A percentile compares a stretch with the other conserved stretches of the same genome.
phyloP scores from a whole-genome alignment of 1,140 invertebrate species.

The Cyphomyrmex costatus region DNA sequence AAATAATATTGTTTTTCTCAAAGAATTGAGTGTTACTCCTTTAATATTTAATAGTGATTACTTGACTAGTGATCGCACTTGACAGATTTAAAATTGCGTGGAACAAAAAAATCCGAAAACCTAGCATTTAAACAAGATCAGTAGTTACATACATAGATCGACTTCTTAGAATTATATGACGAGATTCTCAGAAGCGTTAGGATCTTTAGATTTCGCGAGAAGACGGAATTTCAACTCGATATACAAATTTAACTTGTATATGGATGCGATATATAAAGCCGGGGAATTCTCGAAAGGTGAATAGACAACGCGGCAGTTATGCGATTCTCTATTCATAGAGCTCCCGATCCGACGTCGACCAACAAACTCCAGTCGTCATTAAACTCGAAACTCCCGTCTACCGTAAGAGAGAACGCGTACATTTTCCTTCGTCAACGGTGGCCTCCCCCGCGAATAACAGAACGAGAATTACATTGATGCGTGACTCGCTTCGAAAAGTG shows the following conservation, averaged over 20 bases:
- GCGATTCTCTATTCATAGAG: conserved; percentile 47
- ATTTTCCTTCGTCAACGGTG: conserved; percentile 22
- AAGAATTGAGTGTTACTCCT: no score
- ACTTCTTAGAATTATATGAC: not conserved
- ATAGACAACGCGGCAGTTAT: conserved; percentile 36
- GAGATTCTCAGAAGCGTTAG: not conserved
- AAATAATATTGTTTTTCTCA: no score
- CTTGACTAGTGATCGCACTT: no score
- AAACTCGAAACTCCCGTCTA: conserved; percentile 47
- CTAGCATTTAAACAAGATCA: not conserved
- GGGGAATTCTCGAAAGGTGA: conserved; percentile 28
- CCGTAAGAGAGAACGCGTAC: not conserved
- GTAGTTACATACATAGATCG: conserved; percentile 27
- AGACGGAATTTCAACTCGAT: not conserved
- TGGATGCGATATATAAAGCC: conserved; percentile 8
- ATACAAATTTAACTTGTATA: conserved; percentile 50
- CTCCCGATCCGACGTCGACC: conserved; percentile 35
- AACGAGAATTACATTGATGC: conserved; percentile 36
- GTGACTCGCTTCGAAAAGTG: conserved; percentile 50
- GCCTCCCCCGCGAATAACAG: not conserved
- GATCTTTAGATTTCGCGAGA: conserved; percentile 12
- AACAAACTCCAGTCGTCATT: conserved; percentile 58
- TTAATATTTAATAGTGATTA: no score
- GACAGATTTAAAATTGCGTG: not conserved
- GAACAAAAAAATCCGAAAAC: not conserved